Evolutionary conservation across 2,113 vertebrate species (phyloP), one percentile per base, ranked within the genome.

Genomic region (Setophaga coronata): DNA sequence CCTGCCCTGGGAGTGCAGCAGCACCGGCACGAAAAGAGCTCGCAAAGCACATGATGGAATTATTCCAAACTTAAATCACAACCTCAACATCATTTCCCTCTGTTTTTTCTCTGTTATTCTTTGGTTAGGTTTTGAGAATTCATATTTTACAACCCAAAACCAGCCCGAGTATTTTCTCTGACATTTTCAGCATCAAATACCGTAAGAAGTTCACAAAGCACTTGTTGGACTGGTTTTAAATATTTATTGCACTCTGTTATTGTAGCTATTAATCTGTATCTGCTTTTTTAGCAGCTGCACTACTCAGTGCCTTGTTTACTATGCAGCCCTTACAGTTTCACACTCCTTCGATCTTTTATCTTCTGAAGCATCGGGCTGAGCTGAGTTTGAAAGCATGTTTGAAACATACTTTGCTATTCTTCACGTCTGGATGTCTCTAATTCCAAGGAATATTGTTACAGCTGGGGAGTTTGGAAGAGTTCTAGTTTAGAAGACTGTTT

Each of bases 121-220:
- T 40, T 4, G 6, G 31, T 6, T 71, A 4, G 16, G 26, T 45
- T 84, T 65, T 36, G 25, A 93, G n/a, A 78, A 76, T 24, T 56
- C 1, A 0, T 17, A 13, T 40, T 51, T 60, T 25, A 57, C 8
- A 43, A 47, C 18, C 28, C 6, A 5, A 87, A 64, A 29, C 5
- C 1, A 69, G 25, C 12, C 50, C 2, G 0, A 54, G 18, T 67
- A 45, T 40, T 81, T 79, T 42, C 79, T 40, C 47, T 26, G 36
- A 28, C 17, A 18, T 69, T 92, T 65, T 91, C 65, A 43, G n/a
- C 31, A 47, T 9, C 71, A 69, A 89, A 60, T 14, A 50, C 36
- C 4, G 2, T 4, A 33, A 51, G 20, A 82, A 65, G 12, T 25
- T 50, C 18, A 45, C 28, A 33, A 60, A 78, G 53, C 9, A 42